A percentile compares a stretch with the other conserved stretches of the same genome.
phyloP scores from a whole-genome alignment of 2,797 vertebrate species.

The Ptychadena robeensis region DNA sequence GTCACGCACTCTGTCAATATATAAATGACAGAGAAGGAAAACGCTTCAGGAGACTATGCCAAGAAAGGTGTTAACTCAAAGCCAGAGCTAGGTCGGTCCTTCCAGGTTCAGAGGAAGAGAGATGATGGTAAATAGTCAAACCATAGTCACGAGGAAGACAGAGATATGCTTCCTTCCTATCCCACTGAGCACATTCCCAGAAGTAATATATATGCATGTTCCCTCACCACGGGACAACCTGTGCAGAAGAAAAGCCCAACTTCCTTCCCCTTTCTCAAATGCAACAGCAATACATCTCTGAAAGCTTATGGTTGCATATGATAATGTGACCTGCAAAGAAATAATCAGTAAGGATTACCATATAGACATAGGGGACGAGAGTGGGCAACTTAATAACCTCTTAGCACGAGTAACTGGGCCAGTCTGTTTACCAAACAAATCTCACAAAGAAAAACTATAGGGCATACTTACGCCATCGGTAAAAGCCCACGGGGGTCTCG shows the following conservation, averaged over 20 bases:
- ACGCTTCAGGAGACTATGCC: neutral
- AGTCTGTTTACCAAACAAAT: too few species aligned
- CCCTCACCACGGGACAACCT: neutral
- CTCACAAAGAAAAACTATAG: too few species aligned
- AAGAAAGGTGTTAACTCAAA: constrained; percentile 30
- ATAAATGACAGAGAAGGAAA: neutral
- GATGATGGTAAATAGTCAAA: constrained; percentile 3
- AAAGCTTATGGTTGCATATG: too few species aligned
- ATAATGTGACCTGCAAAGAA: too few species aligned
- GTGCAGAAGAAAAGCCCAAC: neutral
- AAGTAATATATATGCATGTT: neutral
- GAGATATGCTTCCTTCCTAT: neutral
- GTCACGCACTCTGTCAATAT: constrained; percentile 25
- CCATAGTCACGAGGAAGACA: neutral
- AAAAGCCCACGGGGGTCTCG: too few species aligned
- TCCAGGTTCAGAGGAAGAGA: constrained; percentile 15
- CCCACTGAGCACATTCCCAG: neutral
- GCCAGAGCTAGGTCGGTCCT: constrained; percentile 16
- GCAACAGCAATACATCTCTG: too few species aligned
- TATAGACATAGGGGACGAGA: too few species aligned
- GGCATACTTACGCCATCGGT: too few species aligned
- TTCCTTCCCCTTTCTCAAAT: too few species aligned
- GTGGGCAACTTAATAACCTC: too few species aligned
- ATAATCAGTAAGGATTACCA: too few species aligned
- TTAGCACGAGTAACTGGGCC: too few species aligned